Evolutionary conservation across 2,888 invertebrate genomes (phyloP).

Genomic region (Cheilosia impressa): DNA sequence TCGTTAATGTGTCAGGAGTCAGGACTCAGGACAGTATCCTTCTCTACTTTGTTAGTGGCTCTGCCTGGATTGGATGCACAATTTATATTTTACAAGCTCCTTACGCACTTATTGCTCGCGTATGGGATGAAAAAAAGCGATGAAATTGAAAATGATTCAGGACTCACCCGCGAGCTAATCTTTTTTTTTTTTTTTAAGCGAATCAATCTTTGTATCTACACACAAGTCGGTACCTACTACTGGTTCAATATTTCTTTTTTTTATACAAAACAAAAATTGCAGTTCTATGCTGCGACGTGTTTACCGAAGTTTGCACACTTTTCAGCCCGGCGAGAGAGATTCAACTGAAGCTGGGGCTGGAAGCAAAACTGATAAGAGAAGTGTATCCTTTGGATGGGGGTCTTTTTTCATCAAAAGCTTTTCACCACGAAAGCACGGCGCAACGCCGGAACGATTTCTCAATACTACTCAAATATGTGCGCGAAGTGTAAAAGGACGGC

Average conservation of each 20-base stretch:
- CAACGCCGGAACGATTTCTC: slow-evolving; percentile 26
- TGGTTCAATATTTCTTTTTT: slow-evolving; percentile 14
- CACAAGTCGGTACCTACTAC: neutral
- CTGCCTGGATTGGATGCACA: slow-evolving; percentile 25
- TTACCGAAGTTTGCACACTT: slow-evolving; percentile 46
- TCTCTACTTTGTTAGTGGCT: neutral
- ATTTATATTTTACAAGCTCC: slow-evolving; percentile 6
- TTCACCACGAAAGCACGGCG: slow-evolving; percentile 65
- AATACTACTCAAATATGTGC: slow-evolving; percentile 10
- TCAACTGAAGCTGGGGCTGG: slow-evolving; percentile 59
- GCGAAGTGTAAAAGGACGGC: slow-evolving; percentile 27
- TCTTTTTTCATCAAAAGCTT: slow-evolving; percentile 40
- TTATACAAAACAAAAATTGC: slow-evolving; percentile 37
- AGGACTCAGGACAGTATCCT: slow-evolving; percentile 34
- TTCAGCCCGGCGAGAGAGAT: slow-evolving; percentile 68
- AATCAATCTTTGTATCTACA: slow-evolving; percentile 27
- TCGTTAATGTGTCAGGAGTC: slow-evolving; percentile 35
- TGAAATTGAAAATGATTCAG: slow-evolving; percentile 33
- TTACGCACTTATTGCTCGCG: slow-evolving; percentile 35
- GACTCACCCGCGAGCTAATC: slow-evolving; percentile 49
- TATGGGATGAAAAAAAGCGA: slow-evolving; percentile 28
- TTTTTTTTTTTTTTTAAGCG: slow-evolving; percentile 8
- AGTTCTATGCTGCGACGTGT: slow-evolving; percentile 23
- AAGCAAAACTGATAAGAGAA: slow-evolving; percentile 68
- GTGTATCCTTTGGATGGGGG: slow-evolving; percentile 30